phyloP scores from a whole-genome alignment of 2,113 vertebrate species.

The Platanista minor region DNA sequence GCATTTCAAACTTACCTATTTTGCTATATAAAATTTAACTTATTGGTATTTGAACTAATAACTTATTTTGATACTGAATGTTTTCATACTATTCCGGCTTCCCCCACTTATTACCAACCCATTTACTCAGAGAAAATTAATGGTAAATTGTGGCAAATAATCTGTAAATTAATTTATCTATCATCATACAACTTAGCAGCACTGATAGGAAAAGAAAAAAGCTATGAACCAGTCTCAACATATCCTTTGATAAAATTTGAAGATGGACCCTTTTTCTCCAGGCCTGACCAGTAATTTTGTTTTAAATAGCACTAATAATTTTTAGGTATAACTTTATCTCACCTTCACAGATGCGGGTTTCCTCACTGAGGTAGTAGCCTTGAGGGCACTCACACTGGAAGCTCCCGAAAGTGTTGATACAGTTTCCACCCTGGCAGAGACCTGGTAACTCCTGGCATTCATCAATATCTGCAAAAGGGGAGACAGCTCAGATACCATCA shows the following conservation, averaged over 20 bases:
- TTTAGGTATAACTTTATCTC: not conserved
- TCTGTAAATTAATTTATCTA: not conserved
- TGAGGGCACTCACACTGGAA: constrained; percentile 89
- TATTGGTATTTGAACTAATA: not conserved
- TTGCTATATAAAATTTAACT: not conserved
- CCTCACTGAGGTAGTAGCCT: constrained; percentile 88
- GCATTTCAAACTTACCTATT: not conserved
- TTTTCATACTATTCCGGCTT: not conserved
- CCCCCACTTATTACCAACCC: not conserved
- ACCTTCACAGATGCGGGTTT: constrained; percentile 91
- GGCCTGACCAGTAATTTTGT: not conserved
- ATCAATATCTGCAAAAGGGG: constrained; percentile 84
- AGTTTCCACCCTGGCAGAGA: constrained; percentile 89
- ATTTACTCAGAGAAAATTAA: not conserved
- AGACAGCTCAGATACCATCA: not conserved
- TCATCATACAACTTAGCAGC: not conserved
- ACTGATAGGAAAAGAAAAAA: not conserved
- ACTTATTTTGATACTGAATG: not conserved
- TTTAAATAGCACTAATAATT: no score
- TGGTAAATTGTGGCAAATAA: not conserved
- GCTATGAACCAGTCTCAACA: not conserved
- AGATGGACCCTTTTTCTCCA: not conserved
- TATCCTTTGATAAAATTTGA: not conserved
- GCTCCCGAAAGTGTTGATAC: constrained; percentile 89
- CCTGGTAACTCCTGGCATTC: constrained; percentile 90